Evolutionary conservation across 2,113 vertebrate genomes (phyloP).

Genomic region (Sander lucioperca): DNA sequence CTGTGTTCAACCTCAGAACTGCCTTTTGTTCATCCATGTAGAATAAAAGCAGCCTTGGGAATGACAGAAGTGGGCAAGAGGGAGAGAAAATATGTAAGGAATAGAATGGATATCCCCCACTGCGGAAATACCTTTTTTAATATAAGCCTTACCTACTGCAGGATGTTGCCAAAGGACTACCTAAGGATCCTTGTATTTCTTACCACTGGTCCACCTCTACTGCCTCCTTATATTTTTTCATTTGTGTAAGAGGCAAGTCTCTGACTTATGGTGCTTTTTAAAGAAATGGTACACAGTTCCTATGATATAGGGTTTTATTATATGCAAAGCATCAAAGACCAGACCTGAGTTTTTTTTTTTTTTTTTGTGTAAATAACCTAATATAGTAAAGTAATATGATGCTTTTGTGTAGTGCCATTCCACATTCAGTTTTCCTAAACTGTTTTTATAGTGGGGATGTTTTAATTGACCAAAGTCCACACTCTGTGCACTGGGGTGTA

Average conservation of each 20-base stretch:
- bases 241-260: conserved; percentile 3
- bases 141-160: conserved; percentile 43
- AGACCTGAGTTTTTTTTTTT: background rate
- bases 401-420: background rate
- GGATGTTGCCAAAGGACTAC: conserved; percentile 28
- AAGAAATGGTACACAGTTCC: background rate
- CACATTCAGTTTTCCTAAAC: conserved; percentile 9
- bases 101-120: conserved; percentile 39
- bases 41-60: conserved; percentile 72
- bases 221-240: conserved; percentile 21
- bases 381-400: background rate
- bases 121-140: conserved; percentile 43
- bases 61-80: conserved; percentile 40
- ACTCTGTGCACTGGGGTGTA: conserved; percentile 13
- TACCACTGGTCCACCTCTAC: background rate
- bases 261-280: background rate
- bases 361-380: background rate
- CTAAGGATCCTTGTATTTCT: conserved; percentile 16
- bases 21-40: conserved; percentile 68
- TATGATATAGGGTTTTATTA: background rate
- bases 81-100: conserved; percentile 35
- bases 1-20: conserved; percentile 52
- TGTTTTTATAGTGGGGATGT: background rate
- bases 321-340: background rate
- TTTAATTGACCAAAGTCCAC: conserved; percentile 30